Conservation (phyloP, 2,113 vertebrate species). For the Rhinichthys klamathensis region DNA sequence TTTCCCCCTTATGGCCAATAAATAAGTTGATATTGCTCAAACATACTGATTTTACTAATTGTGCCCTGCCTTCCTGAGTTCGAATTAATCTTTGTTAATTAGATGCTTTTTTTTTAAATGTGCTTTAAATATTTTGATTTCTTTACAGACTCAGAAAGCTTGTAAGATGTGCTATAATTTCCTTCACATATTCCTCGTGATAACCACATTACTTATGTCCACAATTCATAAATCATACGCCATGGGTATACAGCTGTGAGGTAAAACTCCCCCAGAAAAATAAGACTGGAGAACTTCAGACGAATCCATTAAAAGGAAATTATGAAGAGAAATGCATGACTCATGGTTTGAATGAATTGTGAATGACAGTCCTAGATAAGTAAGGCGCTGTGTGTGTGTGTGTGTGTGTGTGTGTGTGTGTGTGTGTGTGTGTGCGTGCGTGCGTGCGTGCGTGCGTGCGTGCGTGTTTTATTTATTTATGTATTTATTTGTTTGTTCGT, state of each 20-base stretch:
- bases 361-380: conserved; percentile 11
- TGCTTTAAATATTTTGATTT: not conserved
- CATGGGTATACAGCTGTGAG: not conserved
- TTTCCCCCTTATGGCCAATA: not conserved
- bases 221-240: conserved; percentile 20
- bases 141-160: not conserved
- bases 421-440: no score
- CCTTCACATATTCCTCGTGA: not conserved
- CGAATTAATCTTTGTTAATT: not conserved
- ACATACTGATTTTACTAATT: not conserved
- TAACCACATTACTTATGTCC: conserved; percentile 3
- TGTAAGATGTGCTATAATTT: conserved; percentile 2
- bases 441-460: no score
- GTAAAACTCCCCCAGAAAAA: not conserved
- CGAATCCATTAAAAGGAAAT: conserved; percentile 6
- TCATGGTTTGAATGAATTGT: conserved; percentile 4
- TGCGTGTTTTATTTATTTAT: no score
- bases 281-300: not conserved
- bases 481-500: no score
- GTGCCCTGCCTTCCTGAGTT: not conserved
- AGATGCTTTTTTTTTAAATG: not conserved
- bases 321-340: not conserved
- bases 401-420: no score
- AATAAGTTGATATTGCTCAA: not conserved
- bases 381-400: not conserved